Percentiles rank a stretch among this genome's conserved stretches.
Evolutionary conservation across 2,888 invertebrate genomes (phyloP).

Genomic region (Habrosyne pyritoides): DNA sequence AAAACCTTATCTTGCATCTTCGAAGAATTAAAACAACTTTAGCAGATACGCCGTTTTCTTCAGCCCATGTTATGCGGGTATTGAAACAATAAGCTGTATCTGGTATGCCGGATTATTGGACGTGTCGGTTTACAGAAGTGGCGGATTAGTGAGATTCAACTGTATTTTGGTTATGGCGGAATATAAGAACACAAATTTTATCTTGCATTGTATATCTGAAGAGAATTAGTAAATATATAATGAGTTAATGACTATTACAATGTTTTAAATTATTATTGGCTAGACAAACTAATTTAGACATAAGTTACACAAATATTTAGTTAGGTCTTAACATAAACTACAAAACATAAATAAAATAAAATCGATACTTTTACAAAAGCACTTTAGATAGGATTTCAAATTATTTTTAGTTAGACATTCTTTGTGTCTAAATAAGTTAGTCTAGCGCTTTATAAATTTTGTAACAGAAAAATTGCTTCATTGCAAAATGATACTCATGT

Average conservation of each 20-base stretch:
- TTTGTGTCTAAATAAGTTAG: conserved; percentile 30
- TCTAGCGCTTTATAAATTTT: conserved; percentile 23
- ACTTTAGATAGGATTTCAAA: conserved; percentile 30
- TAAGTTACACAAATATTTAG: conserved; percentile 12
- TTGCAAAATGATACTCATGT: not conserved
- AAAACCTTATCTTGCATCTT: too few species aligned
- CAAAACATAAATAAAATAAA: too few species aligned
- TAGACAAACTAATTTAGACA: conserved; percentile 40
- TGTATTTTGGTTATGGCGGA: too few species aligned
- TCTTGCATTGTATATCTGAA: not conserved
- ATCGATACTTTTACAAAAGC: conserved; percentile 13
- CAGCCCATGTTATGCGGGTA: too few species aligned
- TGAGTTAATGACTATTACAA: not conserved
- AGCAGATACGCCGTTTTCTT: too few species aligned
- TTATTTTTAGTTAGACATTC: conserved; percentile 34
- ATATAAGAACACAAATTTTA: too few species aligned
- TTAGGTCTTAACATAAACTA: conserved; percentile 9
- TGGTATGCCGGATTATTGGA: too few species aligned
- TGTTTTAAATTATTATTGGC: conserved; percentile 20
- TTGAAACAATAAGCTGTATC: too few species aligned
- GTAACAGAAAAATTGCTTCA: not conserved
- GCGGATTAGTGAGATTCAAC: too few species aligned
- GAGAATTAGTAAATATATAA: not conserved
- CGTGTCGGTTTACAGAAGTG: too few species aligned
- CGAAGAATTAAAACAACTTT: too few species aligned